These are phyloP conservation scores for Acronicta aceris DNA, from an alignment of 2,888 invertebrate genomes.

Conservation along the genomic window DNA sequence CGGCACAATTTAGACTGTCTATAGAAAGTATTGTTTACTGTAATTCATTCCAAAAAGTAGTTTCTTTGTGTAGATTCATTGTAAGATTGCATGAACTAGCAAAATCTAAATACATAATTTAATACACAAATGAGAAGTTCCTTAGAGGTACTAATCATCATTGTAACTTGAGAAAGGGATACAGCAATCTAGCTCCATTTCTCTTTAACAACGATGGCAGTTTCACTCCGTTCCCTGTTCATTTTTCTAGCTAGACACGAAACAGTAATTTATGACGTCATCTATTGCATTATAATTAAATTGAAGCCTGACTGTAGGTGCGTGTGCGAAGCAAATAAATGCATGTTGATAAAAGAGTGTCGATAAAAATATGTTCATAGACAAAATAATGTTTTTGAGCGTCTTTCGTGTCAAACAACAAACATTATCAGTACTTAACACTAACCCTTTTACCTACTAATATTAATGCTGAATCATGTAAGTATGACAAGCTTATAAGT, in stretches of 20 bases:
- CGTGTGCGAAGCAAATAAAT: constrained; percentile 18
- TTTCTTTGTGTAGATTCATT: too few relatives aligned
- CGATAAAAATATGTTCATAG: not conserved
- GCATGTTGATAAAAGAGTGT: constrained; percentile 8
- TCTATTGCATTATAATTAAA: constrained; percentile 22
- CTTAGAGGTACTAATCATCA: constrained; percentile 34
- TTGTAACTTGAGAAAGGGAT: not conserved
- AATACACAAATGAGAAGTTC: constrained; percentile 24
- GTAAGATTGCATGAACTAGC: constrained; percentile 12
- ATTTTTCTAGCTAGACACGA: too few relatives aligned
- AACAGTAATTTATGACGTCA: constrained; percentile 30
- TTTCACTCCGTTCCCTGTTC: not conserved
- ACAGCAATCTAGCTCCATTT: not conserved
- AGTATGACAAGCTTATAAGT: too few relatives aligned
- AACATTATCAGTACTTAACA: not conserved
- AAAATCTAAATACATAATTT: constrained; percentile 37
- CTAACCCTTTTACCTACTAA: not conserved
- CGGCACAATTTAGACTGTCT: too few relatives aligned
- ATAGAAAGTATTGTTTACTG: too few relatives aligned
- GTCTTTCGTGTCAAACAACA: not conserved
- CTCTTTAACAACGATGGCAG: not conserved
- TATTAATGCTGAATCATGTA: too few relatives aligned
- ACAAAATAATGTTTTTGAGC: not conserved
- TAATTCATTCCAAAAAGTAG: too few relatives aligned
- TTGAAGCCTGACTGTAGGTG: constrained; percentile 42